Conservation (phyloP, 1,140 invertebrate genomes). For the Alviniconcha marisindica region DNA sequence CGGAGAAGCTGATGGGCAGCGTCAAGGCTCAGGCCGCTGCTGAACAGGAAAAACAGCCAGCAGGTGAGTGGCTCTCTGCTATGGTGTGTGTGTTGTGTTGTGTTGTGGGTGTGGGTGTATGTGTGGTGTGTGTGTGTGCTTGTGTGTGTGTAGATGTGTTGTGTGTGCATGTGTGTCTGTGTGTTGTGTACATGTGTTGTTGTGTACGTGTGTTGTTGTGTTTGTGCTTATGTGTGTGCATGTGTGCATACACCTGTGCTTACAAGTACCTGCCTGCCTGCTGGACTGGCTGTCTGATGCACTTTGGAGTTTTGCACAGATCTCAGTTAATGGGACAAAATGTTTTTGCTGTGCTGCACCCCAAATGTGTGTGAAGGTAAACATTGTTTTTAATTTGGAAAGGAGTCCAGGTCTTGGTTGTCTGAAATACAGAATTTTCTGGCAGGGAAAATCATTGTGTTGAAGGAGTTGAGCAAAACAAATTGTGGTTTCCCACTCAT, state of each 20-base stretch:
- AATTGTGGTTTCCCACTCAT: no score
- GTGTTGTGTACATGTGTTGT: not conserved
- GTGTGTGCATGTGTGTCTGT: not conserved
- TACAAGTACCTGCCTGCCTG: no score
- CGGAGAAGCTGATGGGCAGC: conserved; percentile 21
- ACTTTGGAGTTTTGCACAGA: no score
- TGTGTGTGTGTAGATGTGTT: not conserved
- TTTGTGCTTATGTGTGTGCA: not conserved
- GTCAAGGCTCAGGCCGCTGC: not conserved
- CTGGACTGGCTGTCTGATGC: no score
- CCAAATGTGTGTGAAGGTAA: no score
- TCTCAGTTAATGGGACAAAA: no score
- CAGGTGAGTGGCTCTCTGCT: not conserved
- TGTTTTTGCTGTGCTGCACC: no score
- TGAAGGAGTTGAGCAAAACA: no score
- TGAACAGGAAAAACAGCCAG: not conserved
- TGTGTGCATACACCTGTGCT: not conserved
- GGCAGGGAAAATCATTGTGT: no score
- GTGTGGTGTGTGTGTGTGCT: not conserved
- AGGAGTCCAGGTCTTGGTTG: no score
- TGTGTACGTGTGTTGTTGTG: not conserved
- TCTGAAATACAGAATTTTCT: no score
- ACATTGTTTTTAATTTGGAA: no score
- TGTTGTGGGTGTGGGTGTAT: not conserved
- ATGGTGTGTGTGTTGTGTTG: not conserved